phyloP scores from a whole-genome alignment of 2,113 vertebrate species.

The Podarcis cretensis region DNA sequence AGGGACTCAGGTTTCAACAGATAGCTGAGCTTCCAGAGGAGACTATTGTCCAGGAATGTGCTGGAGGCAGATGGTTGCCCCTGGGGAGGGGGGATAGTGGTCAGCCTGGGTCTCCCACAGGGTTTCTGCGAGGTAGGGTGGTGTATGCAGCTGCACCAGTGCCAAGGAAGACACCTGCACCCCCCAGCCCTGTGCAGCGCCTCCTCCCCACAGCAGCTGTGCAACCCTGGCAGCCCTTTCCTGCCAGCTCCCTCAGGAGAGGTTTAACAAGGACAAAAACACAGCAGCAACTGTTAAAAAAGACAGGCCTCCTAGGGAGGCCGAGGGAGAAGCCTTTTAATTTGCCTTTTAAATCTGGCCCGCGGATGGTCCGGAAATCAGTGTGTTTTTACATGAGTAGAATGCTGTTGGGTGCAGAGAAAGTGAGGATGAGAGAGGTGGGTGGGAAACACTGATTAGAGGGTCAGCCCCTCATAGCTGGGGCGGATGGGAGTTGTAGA shows the following conservation, averaged over 20 bases:
- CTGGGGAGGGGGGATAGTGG: too few species aligned
- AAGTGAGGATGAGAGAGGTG: neutral
- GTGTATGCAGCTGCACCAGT: neutral
- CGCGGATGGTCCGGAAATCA: too few species aligned
- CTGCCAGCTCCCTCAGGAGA: neutral
- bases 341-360: too few species aligned
- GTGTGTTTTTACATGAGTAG: too few species aligned
- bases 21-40: neutral
- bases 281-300: too few species aligned
- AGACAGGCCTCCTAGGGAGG: too few species aligned
- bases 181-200: neutral
- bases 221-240: neutral
- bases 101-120: neutral
- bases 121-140: too few species aligned
- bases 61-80: neutral
- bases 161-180: neutral
- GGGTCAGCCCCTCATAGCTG: too few species aligned
- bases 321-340: rapidly evolving
- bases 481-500: too few species aligned
- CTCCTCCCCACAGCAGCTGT: neutral
- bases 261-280: neutral
- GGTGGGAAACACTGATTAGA: too few species aligned
- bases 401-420: neutral
- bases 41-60: neutral
- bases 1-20: neutral